Conservation (phyloP, 2,888 invertebrate species). For the Dasysyrphus tricinctus region DNA sequence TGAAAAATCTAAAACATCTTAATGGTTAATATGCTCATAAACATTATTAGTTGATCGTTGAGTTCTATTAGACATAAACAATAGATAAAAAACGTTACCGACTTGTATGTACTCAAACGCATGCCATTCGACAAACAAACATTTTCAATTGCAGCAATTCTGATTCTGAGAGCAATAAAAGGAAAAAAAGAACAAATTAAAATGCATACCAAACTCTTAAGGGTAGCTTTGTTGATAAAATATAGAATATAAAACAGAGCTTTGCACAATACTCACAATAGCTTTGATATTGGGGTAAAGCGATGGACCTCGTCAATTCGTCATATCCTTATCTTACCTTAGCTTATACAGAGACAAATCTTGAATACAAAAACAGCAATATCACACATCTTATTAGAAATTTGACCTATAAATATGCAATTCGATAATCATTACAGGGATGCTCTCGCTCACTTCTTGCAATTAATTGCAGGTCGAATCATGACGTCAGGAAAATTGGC, state of each 20-base stretch:
- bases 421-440: slow-evolving; percentile 57
- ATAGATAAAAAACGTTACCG: neutral
- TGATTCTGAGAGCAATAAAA: neutral
- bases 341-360: slow-evolving; percentile 10
- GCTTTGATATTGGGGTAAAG: slow-evolving; percentile 24
- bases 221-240: slow-evolving; percentile 54
- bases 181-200: slow-evolving; percentile 12
- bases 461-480: slow-evolving; percentile 31
- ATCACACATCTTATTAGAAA: slow-evolving; percentile 32
- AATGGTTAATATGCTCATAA: neutral
- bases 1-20: neutral
- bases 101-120: slow-evolving; percentile 23
- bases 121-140: slow-evolving; percentile 5
- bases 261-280: slow-evolving; percentile 36
- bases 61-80: slow-evolving; percentile 5
- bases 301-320: slow-evolving; percentile 2
- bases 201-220: slow-evolving; percentile 49
- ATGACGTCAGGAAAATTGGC: slow-evolving; percentile 43
- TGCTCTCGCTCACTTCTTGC: slow-evolving; percentile 47
- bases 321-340: slow-evolving; percentile 24
- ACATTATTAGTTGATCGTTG: neutral
- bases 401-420: slow-evolving; percentile 72
- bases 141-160: neutral
- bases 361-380: slow-evolving; percentile 6
- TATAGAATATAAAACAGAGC: slow-evolving; percentile 2